A percentile compares a stretch with the other conserved stretches of the same genome.
Evolutionary conservation across 2,888 invertebrate species (phyloP).

Genomic region (Drosophila longiperda): DNA sequence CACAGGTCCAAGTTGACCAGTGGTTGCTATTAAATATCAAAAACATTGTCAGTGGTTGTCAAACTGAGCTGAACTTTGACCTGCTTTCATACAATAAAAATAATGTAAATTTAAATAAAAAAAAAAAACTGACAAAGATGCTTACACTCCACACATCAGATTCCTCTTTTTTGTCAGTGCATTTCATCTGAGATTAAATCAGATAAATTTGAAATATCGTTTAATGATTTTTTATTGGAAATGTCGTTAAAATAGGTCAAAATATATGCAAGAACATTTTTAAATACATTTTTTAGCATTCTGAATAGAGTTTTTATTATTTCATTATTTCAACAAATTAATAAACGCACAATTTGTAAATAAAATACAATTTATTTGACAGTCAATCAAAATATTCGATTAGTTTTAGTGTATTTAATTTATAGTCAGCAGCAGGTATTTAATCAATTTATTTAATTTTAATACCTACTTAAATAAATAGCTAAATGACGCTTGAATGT

Average conservation of each 20-base stretch:
- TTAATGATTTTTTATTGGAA: constrained; percentile 2
- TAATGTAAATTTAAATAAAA: not conserved
- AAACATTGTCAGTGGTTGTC: not conserved
- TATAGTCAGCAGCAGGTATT: not conserved
- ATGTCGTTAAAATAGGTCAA: not conserved
- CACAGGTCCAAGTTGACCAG: constrained; percentile 25
- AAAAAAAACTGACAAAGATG: not conserved
- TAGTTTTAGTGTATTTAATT: not conserved
- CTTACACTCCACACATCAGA: not conserved
- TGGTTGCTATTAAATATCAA: constrained; percentile 7
- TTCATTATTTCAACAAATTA: not conserved
- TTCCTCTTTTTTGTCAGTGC: not conserved
- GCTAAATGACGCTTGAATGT: not conserved
- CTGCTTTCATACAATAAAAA: not conserved
- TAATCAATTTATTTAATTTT: not conserved
- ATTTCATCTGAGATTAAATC: not conserved
- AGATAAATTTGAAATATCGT: constrained; percentile 1
- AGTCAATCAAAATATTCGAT: no score
- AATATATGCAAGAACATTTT: not conserved
- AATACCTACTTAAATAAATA: not conserved
- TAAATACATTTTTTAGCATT: not conserved
- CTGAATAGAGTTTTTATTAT: not conserved
- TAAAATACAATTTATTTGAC: not conserved
- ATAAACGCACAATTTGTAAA: not conserved
- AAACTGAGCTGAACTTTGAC: not conserved